These are phyloP conservation scores for Aphelocoma californica DNA, from an alignment of 2,797 vertebrate genomes.

Conservation along the genomic window DNA sequence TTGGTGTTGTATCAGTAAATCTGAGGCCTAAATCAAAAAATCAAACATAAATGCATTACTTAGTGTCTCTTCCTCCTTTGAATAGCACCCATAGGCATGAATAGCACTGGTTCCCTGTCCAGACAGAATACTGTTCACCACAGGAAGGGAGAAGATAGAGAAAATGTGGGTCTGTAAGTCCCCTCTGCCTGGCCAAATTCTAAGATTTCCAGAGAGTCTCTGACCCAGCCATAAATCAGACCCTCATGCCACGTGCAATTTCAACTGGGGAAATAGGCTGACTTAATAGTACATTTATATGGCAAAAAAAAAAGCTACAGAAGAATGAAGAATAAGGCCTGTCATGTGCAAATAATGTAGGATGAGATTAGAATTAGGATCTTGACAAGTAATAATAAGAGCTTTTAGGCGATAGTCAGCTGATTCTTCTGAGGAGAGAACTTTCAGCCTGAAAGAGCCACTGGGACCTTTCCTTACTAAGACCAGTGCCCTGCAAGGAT, in stretches of 20 bases:
- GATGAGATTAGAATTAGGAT: neutral
- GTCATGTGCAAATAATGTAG: neutral
- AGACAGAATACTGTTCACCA: neutral
- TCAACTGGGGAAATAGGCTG: neutral
- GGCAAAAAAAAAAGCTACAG: neutral
- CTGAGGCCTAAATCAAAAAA: neutral
- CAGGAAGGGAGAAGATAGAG: neutral
- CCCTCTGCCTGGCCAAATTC: neutral
- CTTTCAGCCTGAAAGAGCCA: neutral
- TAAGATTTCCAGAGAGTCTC: neutral
- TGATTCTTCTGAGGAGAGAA: neutral
- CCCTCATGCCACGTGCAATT: neutral
- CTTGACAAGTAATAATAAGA: neutral
- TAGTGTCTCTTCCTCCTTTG: neutral
- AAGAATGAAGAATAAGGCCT: neutral
- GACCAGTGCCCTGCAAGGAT: neutral
- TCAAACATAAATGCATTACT: neutral
- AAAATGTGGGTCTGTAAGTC: neutral
- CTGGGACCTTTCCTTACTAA: neutral
- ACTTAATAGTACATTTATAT: neutral
- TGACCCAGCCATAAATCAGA: neutral
- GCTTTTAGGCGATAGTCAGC: neutral
- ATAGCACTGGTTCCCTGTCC: neutral
- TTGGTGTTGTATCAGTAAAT: neutral
- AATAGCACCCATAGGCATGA: neutral